Conservation (phyloP, 2,888 invertebrate species). For the Orthosia incerta region DNA sequence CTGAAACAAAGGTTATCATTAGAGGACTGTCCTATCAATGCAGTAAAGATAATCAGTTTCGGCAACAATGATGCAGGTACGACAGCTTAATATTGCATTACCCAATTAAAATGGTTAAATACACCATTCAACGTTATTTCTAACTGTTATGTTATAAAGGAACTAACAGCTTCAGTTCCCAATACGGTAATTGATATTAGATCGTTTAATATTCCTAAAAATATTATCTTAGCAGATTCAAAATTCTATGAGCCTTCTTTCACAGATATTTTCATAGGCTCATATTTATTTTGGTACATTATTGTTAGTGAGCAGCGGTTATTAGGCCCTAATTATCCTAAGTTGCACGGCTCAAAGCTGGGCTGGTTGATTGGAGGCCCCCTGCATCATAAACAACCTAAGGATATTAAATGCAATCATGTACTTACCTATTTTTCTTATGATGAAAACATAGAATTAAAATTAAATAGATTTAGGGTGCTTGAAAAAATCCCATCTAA, state of each 20-base stretch:
- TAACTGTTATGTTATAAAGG: background rate
- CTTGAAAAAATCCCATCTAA: background rate
- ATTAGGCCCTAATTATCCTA: no score
- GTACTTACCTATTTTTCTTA: background rate
- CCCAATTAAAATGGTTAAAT: background rate
- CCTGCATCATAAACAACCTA: background rate
- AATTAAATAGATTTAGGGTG: background rate
- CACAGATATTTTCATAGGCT: no score
- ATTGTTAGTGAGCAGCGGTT: no score
- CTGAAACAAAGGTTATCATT: no score
- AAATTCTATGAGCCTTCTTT: no score
- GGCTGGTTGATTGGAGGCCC: background rate
- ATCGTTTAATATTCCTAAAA: background rate
- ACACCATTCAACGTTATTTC: background rate
- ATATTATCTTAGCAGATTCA: background rate
- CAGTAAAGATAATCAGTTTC: background rate
- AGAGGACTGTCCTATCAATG: conserved; percentile 8
- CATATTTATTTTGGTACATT: no score
- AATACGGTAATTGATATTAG: conserved; percentile 1
- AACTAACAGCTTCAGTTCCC: background rate
- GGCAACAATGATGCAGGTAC: conserved; percentile 11
- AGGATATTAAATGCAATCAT: background rate
- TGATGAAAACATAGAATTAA: background rate
- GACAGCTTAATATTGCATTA: conserved; percentile 9
- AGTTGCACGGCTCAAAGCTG: background rate